Percentiles rank a stretch among this genome's conserved stretches.
Conservation (phyloP, 2,797 vertebrate species). For the Myoxocephalus aenaeus region DNA sequence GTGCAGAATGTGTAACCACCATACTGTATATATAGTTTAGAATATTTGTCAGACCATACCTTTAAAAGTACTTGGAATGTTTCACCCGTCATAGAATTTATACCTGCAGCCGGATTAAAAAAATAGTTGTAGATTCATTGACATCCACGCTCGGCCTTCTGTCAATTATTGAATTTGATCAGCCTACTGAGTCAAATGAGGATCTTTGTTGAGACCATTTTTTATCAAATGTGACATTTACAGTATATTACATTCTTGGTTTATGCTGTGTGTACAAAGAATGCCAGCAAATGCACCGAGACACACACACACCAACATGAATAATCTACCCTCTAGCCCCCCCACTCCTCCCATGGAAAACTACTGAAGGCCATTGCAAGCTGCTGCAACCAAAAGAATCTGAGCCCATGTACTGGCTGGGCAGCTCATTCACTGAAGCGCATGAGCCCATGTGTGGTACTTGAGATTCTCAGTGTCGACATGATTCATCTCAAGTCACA, state of each 20-base stretch:
- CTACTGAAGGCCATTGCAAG: conserved; percentile 39
- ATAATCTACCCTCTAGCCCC: background rate
- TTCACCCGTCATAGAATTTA: background rate
- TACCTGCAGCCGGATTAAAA: background rate
- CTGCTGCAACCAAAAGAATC: conserved; percentile 29
- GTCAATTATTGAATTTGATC: background rate
- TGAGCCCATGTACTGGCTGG: conserved; percentile 31
- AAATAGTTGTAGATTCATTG: background rate
- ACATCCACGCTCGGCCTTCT: too few relatives aligned
- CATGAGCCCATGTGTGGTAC: conserved; percentile 31
- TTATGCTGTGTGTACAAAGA: background rate
- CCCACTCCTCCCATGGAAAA: conserved; percentile 56
- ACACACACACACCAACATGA: background rate
- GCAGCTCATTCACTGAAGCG: conserved; percentile 37
- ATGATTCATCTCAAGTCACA: conserved; percentile 31
- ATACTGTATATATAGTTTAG: background rate
- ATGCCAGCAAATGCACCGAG: background rate
- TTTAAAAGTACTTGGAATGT: background rate
- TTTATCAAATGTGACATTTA: background rate
- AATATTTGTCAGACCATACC: background rate
- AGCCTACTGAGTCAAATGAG: background rate
- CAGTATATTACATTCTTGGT: background rate
- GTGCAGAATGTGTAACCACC: background rate
- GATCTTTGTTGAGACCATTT: background rate
- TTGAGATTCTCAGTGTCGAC: conserved; percentile 49